These are phyloP conservation scores for Gasterosteus aculeatus DNA, from an alignment of 2,113 vertebrate genomes.

Conservation along the genomic window DNA sequence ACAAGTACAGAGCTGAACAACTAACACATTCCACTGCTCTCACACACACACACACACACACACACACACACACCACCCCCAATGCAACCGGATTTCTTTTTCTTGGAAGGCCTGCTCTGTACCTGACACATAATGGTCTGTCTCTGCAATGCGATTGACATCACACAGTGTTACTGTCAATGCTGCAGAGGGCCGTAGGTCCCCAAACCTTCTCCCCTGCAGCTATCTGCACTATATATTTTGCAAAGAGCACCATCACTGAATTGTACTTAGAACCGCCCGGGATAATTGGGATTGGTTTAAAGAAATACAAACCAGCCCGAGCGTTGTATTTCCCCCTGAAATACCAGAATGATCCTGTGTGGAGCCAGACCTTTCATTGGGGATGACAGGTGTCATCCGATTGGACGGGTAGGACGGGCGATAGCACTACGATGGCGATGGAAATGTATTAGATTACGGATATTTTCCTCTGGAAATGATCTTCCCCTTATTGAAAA, in stretches of 20 bases:
- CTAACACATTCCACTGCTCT: background rate
- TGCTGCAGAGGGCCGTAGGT: background rate
- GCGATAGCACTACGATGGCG: background rate
- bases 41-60: conserved; percentile 7
- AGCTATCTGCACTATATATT: background rate
- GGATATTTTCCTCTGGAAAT: background rate
- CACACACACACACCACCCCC: conserved; percentile 2
- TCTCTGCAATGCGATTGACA: background rate
- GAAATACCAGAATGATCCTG: background rate
- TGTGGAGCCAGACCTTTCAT: background rate
- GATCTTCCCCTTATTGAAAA: background rate
- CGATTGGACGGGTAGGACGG: background rate
- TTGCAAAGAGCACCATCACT: background rate
- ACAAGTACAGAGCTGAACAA: conserved; percentile 10
- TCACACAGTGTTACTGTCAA: background rate
- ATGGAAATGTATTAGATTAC: background rate
- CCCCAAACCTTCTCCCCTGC: background rate
- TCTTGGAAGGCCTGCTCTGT: background rate
- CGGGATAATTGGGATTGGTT: background rate
- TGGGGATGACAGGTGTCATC: background rate
- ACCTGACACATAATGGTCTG: background rate
- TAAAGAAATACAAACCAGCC: background rate
- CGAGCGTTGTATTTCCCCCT: too few species aligned
- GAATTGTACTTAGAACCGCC: background rate
- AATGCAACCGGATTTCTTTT: background rate